phyloP scores from a whole-genome alignment of 2,113 vertebrate species.

The Myocastor coypus region DNA sequence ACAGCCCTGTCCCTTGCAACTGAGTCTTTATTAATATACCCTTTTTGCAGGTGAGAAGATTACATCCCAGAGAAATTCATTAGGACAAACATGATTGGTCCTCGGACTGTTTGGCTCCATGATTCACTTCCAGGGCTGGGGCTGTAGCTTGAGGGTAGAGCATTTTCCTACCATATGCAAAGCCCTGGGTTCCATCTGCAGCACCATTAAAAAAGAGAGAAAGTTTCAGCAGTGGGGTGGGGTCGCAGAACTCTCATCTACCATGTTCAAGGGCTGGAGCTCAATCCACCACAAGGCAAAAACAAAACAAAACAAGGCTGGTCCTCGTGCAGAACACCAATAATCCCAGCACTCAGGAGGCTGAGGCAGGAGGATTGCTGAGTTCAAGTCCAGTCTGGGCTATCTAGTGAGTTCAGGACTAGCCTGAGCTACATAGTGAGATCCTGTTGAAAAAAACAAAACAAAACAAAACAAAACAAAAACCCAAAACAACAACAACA shows the following conservation, averaged over 20 bases:
- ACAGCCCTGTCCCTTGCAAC: not conserved
- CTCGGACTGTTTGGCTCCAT: not conserved
- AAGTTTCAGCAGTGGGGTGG: not conserved
- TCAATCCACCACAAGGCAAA: not conserved
- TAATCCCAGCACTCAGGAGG: not conserved
- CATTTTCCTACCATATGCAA: not conserved
- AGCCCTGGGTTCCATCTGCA: not conserved
- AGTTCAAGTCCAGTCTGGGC: not conserved
- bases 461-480: too few species aligned
- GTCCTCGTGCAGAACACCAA: not conserved
- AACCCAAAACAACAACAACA: too few species aligned
- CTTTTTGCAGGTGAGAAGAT: conserved; percentile 32
- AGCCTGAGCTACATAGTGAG: not conserved
- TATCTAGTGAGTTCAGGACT: not conserved
- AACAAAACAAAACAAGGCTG: not conserved
- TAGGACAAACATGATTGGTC: not conserved
- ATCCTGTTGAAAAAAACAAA: not conserved
- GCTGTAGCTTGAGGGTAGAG: not conserved
- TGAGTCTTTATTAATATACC: not conserved
- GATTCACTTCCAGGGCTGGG: not conserved
- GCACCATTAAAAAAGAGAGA: not conserved
- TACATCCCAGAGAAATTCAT: not conserved
- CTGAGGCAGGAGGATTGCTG: not conserved
- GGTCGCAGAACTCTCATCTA: not conserved
- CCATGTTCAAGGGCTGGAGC: not conserved